Evolutionary conservation across 2,888 invertebrate species (phyloP).

Genomic region (Tiliacea aurago): DNA sequence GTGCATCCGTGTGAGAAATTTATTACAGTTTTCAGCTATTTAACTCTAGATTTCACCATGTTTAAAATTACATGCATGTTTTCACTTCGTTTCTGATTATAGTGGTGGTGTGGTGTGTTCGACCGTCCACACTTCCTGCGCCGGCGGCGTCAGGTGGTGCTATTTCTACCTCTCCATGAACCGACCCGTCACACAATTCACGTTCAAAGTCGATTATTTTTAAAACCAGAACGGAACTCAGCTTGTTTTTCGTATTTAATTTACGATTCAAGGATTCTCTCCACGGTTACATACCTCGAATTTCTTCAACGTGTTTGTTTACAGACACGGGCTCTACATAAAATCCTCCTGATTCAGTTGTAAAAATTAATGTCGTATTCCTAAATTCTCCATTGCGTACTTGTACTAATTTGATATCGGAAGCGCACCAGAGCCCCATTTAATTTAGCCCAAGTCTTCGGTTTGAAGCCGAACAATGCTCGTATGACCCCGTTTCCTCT

Average conservation of each 20-base stretch:
- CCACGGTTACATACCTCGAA: constrained; percentile 60
- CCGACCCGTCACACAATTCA: constrained; percentile 79
- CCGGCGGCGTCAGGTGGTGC: constrained; percentile 81
- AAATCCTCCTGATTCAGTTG: constrained; percentile 39
- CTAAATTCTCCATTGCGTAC: constrained; percentile 41
- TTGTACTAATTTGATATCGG: constrained; percentile 76
- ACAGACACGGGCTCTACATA: constrained; percentile 31
- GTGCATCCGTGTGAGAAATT: constrained; percentile 37
- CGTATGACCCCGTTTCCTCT: constrained; percentile 81
- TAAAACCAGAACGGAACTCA: constrained; percentile 70
- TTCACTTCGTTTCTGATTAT: constrained; percentile 65
- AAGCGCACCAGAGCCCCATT: constrained; percentile 77
- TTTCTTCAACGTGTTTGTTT: constrained; percentile 61
- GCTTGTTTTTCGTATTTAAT: constrained; percentile 69
- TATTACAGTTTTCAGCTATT: constrained; percentile 48
- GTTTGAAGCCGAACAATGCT: constrained; percentile 79
- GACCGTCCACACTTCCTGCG: constrained; percentile 84
- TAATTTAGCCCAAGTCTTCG: constrained; percentile 77
- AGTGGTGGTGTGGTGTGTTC: constrained; percentile 73
- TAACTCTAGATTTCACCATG: constrained; percentile 48
- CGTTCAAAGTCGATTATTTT: constrained; percentile 86
- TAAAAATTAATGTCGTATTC: constrained; percentile 40
- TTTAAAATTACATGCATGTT: constrained; percentile 66
- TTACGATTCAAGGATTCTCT: constrained; percentile 69
- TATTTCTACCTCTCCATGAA: constrained; percentile 87